Base-by-base conservation (phyloP, 1,140 invertebrate species). In the Zaprionus davidi region DNA sequence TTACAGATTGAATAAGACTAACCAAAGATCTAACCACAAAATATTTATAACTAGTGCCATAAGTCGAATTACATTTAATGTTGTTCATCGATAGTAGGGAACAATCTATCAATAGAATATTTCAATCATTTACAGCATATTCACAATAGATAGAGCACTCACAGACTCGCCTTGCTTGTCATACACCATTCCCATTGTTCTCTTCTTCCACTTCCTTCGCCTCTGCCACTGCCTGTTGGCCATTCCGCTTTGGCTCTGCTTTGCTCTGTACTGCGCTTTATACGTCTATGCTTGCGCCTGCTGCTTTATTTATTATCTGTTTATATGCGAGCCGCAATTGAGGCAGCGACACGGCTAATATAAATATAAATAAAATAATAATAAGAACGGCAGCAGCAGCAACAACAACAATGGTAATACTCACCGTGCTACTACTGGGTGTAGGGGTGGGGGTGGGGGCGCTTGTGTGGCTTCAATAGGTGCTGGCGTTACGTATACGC, bases 251-350 rank as follows among this genome's bases (percentile, higher is more conserved):
- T 71, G 53, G 64, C 34, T 41, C 36, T 68, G n/a, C 41, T 17
- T n/a, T 46, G 13, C 5, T 15, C 0, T 15, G 5, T n/a, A 9
- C 41, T 46, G n/a, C 38, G 38, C 38, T 76, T 71, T 57, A 69
- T 79, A 58, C 51, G 36, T 57, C 64, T 44, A 51, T 60, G 68
- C 71, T 64, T 66, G 62, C 56, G 68, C 62, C 64, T 31, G 75
- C 64, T 73, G 75, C 57, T 74, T 77, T 60, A 88, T 87, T 81
- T 79, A 87, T 83, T 73, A 51, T 84, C 57, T 69, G 84, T 87
- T 88, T 88, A 84, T 88, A 79, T 82, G 56, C 24, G 44, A 24
- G 55, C 63, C 53, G 20, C 34, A 73, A 75, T 75, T 64, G 72
- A 70, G 66, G 59, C 67, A 75, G 22, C 49, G 26, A 62, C 65